Base-by-base conservation (phyloP, 2,888 invertebrate species). In the Cyaniris semiargus region DNA sequence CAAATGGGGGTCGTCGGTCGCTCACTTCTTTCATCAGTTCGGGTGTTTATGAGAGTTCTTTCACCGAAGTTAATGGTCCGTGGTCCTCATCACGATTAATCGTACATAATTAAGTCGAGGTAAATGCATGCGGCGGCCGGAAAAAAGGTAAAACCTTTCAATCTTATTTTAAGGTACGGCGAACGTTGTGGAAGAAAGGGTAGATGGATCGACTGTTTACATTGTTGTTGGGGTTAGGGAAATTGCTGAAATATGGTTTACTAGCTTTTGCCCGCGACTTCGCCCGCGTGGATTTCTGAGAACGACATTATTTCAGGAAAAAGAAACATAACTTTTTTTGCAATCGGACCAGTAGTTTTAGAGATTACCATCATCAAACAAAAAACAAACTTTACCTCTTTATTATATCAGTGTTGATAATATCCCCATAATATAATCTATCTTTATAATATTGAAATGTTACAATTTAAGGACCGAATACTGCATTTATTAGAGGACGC, bases 61-160 rank as follows among this genome's bases (percentile, higher is more conserved):
- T 27, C 66, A 21, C 21, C 66, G 6, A 3, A 66, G 66, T 15
- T 66, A 66, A 66, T 66, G 66, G 66, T 27, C 15, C 27, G 31
- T 66, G 6, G 8, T 58, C 15, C 27, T 66, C 6, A 66, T 66
- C 27, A 66, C 60, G 60, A 23, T 66, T 66, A 66, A 66, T 60
- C 60, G 10, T 66, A 66, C 27, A 66, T 66, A 66, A 31, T 66
- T 27, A 66, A 66, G 66, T 27, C 66, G 66, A 66, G 27, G 15
- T 66, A 23, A 21, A 66, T 31, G 60, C 60, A 60, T 4, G 21
- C 58, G 21, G 13, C 3, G 1, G 66, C 13, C 66, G 66, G 66
- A 31, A 66, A 60, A 31, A 66, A 27, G 66, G 18, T 66, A 66
- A 66, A 66, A 15, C 27, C 13, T 21, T 66, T 31, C 21, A 58